Percentiles rank a stretch among this genome's conserved stretches.
Evolutionary conservation across 2,797 vertebrate species (phyloP).

Genomic region (Hapalemur alaotrensis): DNA sequence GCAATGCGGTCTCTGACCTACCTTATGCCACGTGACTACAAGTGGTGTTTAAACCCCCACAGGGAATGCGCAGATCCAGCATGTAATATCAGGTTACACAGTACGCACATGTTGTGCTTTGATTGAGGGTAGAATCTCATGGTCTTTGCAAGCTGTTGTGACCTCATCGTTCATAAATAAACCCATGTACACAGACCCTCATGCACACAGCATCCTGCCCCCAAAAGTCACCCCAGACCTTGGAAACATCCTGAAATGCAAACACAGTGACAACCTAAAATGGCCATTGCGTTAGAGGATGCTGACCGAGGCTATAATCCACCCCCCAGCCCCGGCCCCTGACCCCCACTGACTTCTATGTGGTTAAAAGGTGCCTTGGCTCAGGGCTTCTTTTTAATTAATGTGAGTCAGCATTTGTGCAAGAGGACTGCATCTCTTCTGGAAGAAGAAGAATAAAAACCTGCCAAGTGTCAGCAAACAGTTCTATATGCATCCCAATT

Average conservation of each 20-base stretch:
- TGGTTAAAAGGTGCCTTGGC: conserved; percentile 64
- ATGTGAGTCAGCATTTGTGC: conserved; percentile 74
- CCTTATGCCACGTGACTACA: neutral
- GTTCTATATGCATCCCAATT: conserved; percentile 81
- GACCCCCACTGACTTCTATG: conserved; percentile 30
- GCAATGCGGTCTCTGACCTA: conserved; percentile 34
- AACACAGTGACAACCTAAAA: conserved; percentile 9
- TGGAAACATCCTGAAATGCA: conserved; percentile 44
- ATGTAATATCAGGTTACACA: neutral
- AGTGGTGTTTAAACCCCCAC: conserved; percentile 16
- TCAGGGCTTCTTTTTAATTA: conserved; percentile 80
- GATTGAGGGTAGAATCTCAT: neutral
- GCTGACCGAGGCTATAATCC: conserved; percentile 55
- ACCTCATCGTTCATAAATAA: neutral
- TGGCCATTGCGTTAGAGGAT: conserved; percentile 23
- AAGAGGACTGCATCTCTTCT: conserved; percentile 73
- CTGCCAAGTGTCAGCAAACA: conserved; percentile 74
- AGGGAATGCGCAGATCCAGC: neutral
- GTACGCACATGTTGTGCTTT: neutral
- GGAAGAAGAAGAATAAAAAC: conserved; percentile 61
- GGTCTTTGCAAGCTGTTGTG: neutral
- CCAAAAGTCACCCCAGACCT: neutral
- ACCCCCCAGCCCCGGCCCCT: no score
- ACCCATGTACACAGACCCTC: neutral
- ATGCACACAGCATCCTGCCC: neutral